Conservation (phyloP, 1,140 invertebrate genomes). For the Drosophila nigromelanica region DNA sequence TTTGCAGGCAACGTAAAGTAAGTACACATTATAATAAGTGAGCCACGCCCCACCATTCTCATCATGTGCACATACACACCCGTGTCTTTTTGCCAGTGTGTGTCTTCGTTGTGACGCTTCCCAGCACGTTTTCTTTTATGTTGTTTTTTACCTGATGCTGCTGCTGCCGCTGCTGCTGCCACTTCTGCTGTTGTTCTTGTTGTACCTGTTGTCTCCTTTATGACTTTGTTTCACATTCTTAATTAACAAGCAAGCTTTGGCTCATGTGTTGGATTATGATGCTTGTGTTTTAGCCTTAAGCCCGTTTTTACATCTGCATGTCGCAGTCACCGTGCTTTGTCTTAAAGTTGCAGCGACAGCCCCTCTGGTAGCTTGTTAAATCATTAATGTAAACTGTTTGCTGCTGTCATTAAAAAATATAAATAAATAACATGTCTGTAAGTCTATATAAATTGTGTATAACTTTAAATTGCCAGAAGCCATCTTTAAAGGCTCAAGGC, state of each 20-base stretch:
- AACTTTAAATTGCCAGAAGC: not conserved
- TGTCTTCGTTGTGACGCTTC: not conserved
- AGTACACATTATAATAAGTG: conserved; percentile 38
- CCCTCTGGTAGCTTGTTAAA: conserved; percentile 22
- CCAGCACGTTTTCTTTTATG: conserved; percentile 31
- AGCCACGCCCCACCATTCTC: conserved; percentile 1
- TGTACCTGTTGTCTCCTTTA: conserved; percentile 60
- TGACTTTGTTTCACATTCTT: conserved; percentile 78
- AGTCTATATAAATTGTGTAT: not conserved
- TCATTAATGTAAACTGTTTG: conserved; percentile 25
- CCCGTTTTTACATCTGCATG: conserved; percentile 47
- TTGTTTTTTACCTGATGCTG: conserved; percentile 34
- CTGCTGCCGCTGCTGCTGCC: conserved; percentile 9
- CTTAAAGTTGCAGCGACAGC: conserved; percentile 34
- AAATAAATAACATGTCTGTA: not conserved
- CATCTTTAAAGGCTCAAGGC: too few relatives aligned
- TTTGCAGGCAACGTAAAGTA: conserved; percentile 21
- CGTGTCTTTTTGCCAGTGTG: conserved; percentile 21
- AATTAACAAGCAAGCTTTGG: conserved; percentile 74
- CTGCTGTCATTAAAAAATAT: conserved; percentile 16
- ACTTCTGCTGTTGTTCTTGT: conserved; percentile 24
- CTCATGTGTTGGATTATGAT: conserved; percentile 64
- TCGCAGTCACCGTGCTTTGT: conserved; percentile 31
- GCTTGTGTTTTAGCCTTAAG: conserved; percentile 50
- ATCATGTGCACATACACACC: conserved; percentile 2